These are phyloP conservation scores for Drosophila hydei DNA, from an alignment of 1,140 invertebrate genomes.

Conservation along the genomic window DNA sequence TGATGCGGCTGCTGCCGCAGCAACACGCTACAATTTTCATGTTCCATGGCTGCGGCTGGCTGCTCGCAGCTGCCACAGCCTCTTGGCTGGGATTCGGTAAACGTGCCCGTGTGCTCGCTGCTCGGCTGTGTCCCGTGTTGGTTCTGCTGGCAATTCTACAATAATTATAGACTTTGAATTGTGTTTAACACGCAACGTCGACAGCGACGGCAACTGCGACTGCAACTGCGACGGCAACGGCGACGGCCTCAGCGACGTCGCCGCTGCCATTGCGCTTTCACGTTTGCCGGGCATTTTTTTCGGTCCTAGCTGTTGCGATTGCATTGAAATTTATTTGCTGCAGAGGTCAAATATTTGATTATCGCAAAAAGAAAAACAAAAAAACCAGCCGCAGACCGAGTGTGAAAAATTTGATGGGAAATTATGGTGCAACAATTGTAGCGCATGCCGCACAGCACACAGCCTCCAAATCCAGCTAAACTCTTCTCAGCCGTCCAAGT, in stretches of 20 bases:
- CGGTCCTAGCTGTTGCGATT: conserved; percentile 53
- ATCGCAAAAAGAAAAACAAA: conserved; percentile 43
- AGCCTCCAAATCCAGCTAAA: conserved; percentile 3
- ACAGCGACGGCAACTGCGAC: conserved; percentile 53
- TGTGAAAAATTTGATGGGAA: conserved; percentile 83
- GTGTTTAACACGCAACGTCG: conserved; percentile 83
- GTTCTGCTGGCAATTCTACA: conserved; percentile 81
- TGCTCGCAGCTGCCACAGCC: conserved; percentile 42
- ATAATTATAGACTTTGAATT: conserved; percentile 84
- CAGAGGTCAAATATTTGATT: conserved; percentile 83
- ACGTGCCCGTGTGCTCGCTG: conserved; percentile 33
- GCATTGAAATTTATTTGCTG: conserved; percentile 82
- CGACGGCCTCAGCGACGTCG: conserved; percentile 34
- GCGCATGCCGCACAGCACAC: conserved; percentile 46
- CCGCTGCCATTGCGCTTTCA: conserved; percentile 66
- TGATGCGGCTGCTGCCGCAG: conserved; percentile 21
- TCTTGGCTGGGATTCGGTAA: conserved; percentile 29
- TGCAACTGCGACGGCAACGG: conserved; percentile 58
- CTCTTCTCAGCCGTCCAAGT: conserved; percentile 42
- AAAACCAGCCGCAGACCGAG: conserved; percentile 63
- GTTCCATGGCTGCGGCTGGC: conserved; percentile 67
- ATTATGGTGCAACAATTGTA: conserved; percentile 82
- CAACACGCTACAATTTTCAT: conserved; percentile 79
- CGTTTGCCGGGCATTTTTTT: conserved; percentile 55
- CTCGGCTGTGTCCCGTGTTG: conserved; percentile 39